Evolutionary conservation across 2,888 invertebrate genomes (phyloP).

Genomic region (Hyalella azteca): DNA sequence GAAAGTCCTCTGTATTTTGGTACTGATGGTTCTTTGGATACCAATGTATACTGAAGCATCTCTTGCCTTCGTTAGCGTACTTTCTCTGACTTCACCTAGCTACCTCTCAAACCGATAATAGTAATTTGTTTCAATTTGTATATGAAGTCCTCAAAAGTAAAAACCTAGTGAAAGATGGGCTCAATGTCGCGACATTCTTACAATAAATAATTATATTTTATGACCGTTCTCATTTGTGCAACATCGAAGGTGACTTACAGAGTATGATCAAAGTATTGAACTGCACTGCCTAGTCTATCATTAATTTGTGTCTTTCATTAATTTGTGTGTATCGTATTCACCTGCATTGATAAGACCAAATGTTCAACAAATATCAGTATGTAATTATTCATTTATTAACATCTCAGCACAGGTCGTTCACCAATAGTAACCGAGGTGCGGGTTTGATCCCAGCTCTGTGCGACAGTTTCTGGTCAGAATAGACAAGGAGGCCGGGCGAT

Average conservation of each 20-base stretch:
- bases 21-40: background rate
- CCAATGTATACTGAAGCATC: constrained; percentile 18
- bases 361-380: too few relatives aligned
- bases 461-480: too few relatives aligned
- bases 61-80: background rate
- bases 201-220: background rate
- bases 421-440: too few relatives aligned
- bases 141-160: background rate
- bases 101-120: background rate
- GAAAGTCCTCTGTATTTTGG: background rate
- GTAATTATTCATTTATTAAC: too few relatives aligned
- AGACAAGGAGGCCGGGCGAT: too few relatives aligned
- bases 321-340: too few relatives aligned
- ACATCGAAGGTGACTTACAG: background rate
- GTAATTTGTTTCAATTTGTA: background rate
- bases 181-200: background rate
- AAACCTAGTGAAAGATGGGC: background rate
- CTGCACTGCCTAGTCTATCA: too few relatives aligned
- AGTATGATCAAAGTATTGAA: too few relatives aligned
- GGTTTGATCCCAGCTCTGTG: too few relatives aligned
- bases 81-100: background rate
- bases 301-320: too few relatives aligned
- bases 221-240: background rate
- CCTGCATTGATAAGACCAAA: too few relatives aligned
- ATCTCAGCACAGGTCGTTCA: too few relatives aligned